Evolutionary conservation across 2,888 invertebrate genomes (phyloP), one percentile per base, ranked within the genome.

Genomic region (Lampropteryx suffumata): DNA sequence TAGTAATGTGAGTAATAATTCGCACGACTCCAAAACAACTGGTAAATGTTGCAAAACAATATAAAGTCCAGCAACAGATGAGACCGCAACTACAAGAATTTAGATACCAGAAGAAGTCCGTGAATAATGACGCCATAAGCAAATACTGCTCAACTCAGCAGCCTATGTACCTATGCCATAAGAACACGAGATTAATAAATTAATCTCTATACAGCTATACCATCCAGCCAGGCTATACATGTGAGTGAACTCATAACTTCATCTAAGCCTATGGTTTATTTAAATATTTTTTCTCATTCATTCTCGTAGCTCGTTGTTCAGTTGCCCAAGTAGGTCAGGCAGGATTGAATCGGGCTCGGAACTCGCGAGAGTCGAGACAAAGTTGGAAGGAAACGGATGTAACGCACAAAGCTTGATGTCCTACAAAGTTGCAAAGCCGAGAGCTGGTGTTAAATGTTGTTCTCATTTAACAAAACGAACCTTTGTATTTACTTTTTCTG

Each of bases 321-420:
- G 42, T 33, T 26, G 13, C n/a, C 14, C 35, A 61, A 61, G 48
- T 56, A 51, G 59, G 52, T 56, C 54, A 33, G 49, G 44, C 47
- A 32, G 40, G 21, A 48, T 30, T 41, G 62, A 72, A 61, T 59
- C 59, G 26, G 61, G 56, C 57, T 30, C 30, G 10, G 40, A 17
- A 28, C 21, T 28, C 33, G n/a, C n/a, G 28, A 10, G 39, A 28
- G 14, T 39, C 14, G 28, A 40, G 44, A 61, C 67, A 61, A 68
- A 73, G 69, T 69, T 69, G 63, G 57, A 57, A 59, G 64, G 58
- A 62, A 64, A 52, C 66, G 67, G 69, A 70, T 66, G 64, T 61
- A 62, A 55, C 59, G 43, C 57, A 59, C 59, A 59, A 59, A 62
- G 57, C 62, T 57, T 59, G 34, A 58, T 61, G 59, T 62, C 69